Conservation (phyloP, 2,797 vertebrate genomes). For the Macrochelys suwanniensis region DNA sequence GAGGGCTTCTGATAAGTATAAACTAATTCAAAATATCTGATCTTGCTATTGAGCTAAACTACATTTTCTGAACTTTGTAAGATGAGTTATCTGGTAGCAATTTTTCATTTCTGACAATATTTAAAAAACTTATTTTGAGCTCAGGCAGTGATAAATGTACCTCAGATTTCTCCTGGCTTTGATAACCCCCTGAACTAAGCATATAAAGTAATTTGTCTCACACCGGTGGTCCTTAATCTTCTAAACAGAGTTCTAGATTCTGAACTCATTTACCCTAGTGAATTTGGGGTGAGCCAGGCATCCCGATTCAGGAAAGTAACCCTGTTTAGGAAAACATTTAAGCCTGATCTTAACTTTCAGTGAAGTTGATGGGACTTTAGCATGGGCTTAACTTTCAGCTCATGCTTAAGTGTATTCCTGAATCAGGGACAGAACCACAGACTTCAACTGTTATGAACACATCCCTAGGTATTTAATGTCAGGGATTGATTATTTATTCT, state of each 20-base stretch:
- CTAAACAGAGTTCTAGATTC: conserved; percentile 61
- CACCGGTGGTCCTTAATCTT: conserved; percentile 75
- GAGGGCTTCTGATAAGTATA: conserved; percentile 15
- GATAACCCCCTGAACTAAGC: conserved; percentile 83
- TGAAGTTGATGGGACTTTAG: background rate
- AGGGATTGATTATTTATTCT: background rate
- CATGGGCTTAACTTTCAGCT: background rate
- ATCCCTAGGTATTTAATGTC: conserved; percentile 38
- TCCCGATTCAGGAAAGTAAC: background rate
- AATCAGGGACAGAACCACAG: conserved; percentile 39
- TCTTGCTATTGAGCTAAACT: conserved; percentile 50
- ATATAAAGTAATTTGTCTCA: conserved; percentile 81
- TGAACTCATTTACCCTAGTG: conserved; percentile 29
- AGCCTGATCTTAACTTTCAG: conserved; percentile 8
- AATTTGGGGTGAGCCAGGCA: conserved; percentile 24
- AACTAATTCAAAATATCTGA: conserved; percentile 14
- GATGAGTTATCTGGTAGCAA: conserved; percentile 82
- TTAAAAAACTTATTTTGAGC: conserved; percentile 89
- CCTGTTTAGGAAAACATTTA: background rate
- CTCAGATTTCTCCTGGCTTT: conserved; percentile 84
- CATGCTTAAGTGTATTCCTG: conserved; percentile 49
- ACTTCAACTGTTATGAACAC: conserved; percentile 53
- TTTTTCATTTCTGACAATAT: conserved; percentile 85
- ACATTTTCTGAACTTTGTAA: conserved; percentile 52
- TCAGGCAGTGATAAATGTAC: conserved; percentile 85